A percentile compares a stretch with the other conserved stretches of the same genome.
These are phyloP conservation scores for Pomatorhinus ruficollis DNA, from an alignment of 2,113 vertebrate species.

Conservation along the genomic window DNA sequence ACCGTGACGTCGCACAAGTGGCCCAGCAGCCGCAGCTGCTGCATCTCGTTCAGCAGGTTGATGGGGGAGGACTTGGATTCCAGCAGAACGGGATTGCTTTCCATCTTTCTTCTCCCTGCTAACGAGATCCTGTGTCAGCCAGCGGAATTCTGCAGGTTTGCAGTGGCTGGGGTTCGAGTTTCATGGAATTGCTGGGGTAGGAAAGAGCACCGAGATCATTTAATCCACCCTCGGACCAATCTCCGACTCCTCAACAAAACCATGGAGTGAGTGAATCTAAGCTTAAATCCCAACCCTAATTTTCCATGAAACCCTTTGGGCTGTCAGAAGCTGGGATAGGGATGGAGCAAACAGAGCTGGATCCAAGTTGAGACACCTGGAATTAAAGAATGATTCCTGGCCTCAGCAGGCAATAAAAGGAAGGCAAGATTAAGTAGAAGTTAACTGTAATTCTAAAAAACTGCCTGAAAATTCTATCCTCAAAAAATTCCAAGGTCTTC, in stretches of 20 bases:
- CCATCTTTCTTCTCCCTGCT: constrained; percentile 77
- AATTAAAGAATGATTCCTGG: neutral
- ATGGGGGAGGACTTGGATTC: constrained; percentile 83
- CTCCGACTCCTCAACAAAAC: neutral
- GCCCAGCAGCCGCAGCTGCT: constrained; percentile 84
- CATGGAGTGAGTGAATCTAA: accelerated
- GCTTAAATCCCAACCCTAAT: neutral
- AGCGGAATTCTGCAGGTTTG: accelerated
- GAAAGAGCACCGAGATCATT: accelerated
- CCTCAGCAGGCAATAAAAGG: neutral
- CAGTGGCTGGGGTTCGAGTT: accelerated
- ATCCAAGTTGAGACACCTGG: neutral
- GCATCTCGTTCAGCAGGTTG: constrained; percentile 87
- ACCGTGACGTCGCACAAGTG: constrained; percentile 90
- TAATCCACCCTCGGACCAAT: accelerated
- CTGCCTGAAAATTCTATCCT: neutral
- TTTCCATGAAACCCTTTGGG: neutral
- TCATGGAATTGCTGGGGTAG: accelerated
- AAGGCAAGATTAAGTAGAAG: neutral
- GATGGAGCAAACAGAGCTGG: neutral
- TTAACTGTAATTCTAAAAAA: neutral
- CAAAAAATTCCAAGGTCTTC: neutral
- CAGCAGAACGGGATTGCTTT: constrained; percentile 79
- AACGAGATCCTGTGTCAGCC: neutral
- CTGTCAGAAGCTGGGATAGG: neutral